These are phyloP conservation scores for Salvelinus sp. DNA, from an alignment of 2,113 vertebrate genomes.

Conservation along the genomic window DNA sequence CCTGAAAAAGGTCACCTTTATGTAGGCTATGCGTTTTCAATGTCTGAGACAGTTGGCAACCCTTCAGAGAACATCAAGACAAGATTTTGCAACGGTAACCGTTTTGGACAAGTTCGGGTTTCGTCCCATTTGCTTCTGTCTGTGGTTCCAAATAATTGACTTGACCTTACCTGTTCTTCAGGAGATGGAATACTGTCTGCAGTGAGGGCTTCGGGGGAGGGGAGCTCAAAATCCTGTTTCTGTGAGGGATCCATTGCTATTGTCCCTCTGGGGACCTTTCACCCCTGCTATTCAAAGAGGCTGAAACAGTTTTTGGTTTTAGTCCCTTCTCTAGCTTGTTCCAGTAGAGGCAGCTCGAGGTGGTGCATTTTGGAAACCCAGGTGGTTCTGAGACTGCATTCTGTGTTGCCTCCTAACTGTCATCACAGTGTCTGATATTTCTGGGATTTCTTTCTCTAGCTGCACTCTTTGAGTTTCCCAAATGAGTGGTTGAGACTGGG, in stretches of 20 bases:
- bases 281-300: background rate
- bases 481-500: background rate
- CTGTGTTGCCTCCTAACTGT: background rate
- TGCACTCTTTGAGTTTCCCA: background rate
- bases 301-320: too few species aligned
- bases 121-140: too few species aligned
- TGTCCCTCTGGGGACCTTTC: slow-evolving; percentile 8
- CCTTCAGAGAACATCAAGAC: too few species aligned
- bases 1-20: too few species aligned
- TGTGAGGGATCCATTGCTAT: background rate
- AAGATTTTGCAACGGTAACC: too few species aligned
- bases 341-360: background rate
- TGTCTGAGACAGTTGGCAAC: too few species aligned
- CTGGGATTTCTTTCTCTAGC: background rate
- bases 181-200: background rate
- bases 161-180: background rate
- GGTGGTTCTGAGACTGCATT: background rate
- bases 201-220: background rate
- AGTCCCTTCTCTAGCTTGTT: background rate
- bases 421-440: background rate
- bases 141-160: background rate
- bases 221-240: background rate
- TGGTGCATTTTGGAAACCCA: background rate
- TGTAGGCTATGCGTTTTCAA: too few species aligned
- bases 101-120: too few species aligned